Percentiles rank a stretch among this genome's conserved stretches.
These are phyloP conservation scores for Borostomias antarcticus DNA, from an alignment of 2,797 vertebrate genomes.

Conservation along the genomic window DNA sequence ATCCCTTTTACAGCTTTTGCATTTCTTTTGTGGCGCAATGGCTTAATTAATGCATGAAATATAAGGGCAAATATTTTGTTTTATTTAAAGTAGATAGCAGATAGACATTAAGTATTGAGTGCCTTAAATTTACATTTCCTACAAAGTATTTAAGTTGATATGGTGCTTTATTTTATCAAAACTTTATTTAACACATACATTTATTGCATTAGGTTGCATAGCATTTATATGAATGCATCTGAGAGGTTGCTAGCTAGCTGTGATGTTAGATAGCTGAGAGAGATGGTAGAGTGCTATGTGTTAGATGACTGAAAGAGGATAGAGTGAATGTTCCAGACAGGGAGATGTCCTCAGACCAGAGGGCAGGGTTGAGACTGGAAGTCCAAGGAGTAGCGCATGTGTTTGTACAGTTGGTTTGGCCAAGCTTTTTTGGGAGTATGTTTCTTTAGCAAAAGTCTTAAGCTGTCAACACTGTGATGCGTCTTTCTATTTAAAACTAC, in stretches of 20 bases:
- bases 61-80: too few species aligned
- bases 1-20: too few species aligned
- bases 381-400: neutral
- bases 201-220: neutral
- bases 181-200: constrained; percentile 3
- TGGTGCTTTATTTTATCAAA: constrained; percentile 15
- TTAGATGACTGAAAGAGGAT: neutral
- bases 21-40: too few species aligned
- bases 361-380: constrained; percentile 2
- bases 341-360: too few species aligned
- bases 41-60: too few species aligned
- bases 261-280: neutral
- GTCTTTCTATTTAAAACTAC: constrained; percentile 10
- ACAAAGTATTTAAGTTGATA: constrained; percentile 21
- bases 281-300: neutral
- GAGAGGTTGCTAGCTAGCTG: neutral
- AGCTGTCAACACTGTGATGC: constrained; percentile 37
- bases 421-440: constrained; percentile 9
- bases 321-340: neutral
- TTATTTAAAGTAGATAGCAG: too few species aligned
- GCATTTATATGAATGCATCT: neutral
- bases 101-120: too few species aligned
- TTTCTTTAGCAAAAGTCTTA: constrained; percentile 16
- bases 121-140: constrained; percentile 60
- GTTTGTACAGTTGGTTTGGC: constrained; percentile 3